Evolutionary conservation across 2,113 vertebrate genomes (phyloP).

Genomic region (Mungos mungo): DNA sequence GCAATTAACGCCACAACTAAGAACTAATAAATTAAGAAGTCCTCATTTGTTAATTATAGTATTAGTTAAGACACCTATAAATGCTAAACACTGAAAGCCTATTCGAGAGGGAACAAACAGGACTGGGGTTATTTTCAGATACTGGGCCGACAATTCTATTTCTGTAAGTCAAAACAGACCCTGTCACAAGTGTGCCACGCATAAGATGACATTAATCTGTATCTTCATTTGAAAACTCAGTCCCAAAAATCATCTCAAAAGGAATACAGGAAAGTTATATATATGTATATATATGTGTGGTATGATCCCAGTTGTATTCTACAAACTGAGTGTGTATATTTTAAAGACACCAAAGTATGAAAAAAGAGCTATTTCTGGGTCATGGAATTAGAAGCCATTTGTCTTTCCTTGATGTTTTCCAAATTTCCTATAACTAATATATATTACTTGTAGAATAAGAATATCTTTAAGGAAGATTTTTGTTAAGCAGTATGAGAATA

Average conservation of each 20-base stretch:
- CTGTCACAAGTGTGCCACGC: conserved; percentile 7
- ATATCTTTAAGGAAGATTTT: neutral
- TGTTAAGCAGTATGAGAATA: neutral
- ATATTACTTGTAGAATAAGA: neutral
- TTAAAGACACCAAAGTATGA: neutral
- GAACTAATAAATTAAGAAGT: neutral
- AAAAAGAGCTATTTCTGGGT: neutral
- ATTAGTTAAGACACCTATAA: neutral
- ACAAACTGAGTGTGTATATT: neutral
- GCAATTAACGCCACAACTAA: conserved; percentile 51
- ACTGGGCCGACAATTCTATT: conserved; percentile 19
- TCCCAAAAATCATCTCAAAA: conserved; percentile 41
- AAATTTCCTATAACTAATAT: conserved; percentile 13
- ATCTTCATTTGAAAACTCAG: neutral
- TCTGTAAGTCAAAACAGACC: conserved; percentile 63
- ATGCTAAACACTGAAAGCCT: neutral
- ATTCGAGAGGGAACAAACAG: conserved; percentile 36
- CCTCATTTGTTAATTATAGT: neutral
- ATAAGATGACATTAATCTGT: conserved; percentile 32
- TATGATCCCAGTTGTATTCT: neutral
- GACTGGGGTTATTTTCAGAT: conserved; percentile 57
- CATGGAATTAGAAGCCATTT: conserved; percentile 26
- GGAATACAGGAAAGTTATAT: neutral
- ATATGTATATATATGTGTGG: too few species aligned
- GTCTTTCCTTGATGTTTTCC: neutral